Conservation (phyloP, 1,140 invertebrate species). For the Maniola jurtina region DNA sequence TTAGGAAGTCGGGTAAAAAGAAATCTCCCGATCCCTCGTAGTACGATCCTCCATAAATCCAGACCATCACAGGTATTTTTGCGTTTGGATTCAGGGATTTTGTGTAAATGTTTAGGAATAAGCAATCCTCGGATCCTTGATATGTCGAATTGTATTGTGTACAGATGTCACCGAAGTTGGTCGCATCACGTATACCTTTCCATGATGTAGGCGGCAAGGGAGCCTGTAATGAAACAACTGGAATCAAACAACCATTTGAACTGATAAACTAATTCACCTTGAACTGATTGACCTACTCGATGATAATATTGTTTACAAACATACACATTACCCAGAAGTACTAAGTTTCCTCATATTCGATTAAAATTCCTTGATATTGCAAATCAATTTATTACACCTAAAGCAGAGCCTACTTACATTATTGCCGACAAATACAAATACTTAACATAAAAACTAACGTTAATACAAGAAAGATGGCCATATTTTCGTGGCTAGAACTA, state of each 20-base stretch:
- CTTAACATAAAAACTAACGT: too few relatives aligned
- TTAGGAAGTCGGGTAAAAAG: conserved; percentile 17
- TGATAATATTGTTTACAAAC: too few relatives aligned
- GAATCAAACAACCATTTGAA: not conserved
- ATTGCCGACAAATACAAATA: too few relatives aligned
- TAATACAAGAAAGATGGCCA: too few relatives aligned
- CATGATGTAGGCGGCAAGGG: conserved; percentile 39
- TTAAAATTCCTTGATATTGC: too few relatives aligned
- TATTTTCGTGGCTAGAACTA: too few relatives aligned
- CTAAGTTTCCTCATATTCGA: too few relatives aligned
- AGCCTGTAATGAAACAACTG: conserved; percentile 36
- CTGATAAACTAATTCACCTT: not conserved
- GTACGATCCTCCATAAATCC: conserved; percentile 76
- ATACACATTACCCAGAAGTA: too few relatives aligned
- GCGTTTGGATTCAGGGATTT: conserved; percentile 30
- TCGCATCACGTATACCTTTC: conserved; percentile 42
- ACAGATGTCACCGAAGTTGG: conserved; percentile 43
- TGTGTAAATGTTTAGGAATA: conserved; percentile 78
- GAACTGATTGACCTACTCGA: too few relatives aligned
- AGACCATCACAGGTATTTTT: conserved; percentile 80
- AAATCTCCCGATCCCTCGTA: conserved; percentile 24
- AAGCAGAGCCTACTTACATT: too few relatives aligned
- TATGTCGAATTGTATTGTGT: conserved; percentile 36
- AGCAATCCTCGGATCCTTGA: conserved; percentile 78
- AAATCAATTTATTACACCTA: too few relatives aligned